Percentiles rank a stretch among this genome's conserved stretches.
These are phyloP conservation scores for Schizothorax lantsangensis DNA, from an alignment of 2,797 vertebrate genomes.

Conservation along the genomic window DNA sequence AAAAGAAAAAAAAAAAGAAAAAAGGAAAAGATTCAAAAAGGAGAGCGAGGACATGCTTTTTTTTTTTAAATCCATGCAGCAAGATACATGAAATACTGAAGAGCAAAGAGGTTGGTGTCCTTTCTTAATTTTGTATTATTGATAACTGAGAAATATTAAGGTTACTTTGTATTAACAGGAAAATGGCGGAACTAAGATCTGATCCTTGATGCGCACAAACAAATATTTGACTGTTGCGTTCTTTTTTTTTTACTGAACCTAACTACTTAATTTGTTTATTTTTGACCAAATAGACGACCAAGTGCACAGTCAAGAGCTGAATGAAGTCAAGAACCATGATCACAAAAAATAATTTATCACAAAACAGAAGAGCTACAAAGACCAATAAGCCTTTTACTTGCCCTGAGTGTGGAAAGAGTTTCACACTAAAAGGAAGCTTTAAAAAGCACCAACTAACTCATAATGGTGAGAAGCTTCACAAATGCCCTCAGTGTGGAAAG, in stretches of 20 bases:
- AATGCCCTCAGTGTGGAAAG: no score
- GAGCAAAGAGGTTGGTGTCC: no score
- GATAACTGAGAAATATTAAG: no score
- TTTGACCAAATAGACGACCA: neutral
- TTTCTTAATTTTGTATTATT: no score
- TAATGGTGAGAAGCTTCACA: neutral
- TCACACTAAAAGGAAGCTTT: neutral
- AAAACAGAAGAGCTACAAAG: neutral
- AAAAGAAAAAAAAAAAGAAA: no score
- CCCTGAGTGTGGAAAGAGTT: neutral
- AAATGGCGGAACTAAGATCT: neutral
- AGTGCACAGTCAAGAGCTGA: neutral
- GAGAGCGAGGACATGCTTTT: no score
- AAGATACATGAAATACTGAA: no score
- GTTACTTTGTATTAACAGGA: neutral
- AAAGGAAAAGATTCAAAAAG: no score
- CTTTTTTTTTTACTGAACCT: neutral
- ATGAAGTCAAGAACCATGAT: neutral
- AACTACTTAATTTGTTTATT: neutral
- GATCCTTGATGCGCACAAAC: neutral
- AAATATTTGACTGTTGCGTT: neutral
- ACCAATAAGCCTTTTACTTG: neutral
- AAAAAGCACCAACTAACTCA: slow-evolving; percentile 9
- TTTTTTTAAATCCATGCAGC: no score
- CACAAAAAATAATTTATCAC: neutral